Evolutionary conservation across 2,797 vertebrate genomes (phyloP), one percentile per base, ranked within the genome.

Genomic region (Lepidocolaptes lacrymiger): DNA sequence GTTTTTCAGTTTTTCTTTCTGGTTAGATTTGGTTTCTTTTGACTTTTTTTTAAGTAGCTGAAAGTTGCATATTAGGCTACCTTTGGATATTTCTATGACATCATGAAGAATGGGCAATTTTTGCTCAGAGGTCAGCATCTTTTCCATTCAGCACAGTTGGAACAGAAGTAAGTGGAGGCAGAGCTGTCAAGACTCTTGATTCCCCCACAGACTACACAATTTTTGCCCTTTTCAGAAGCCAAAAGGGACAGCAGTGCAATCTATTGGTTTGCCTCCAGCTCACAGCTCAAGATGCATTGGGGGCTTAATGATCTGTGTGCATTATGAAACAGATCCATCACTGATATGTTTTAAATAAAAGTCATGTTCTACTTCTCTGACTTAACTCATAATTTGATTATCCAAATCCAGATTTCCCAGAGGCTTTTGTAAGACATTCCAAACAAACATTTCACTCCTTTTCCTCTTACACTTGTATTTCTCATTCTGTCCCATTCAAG

Each of bases 291-390:
- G 72, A 95, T 58, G 41, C 18, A 27, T 58, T 44, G 43, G 27
- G 41, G 9, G 43, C 71, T 91, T 93, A 76, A 61, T 61, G 63
- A 90, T 56, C 87, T 72, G 24, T 83, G 63, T 67, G 87, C 17
- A 43, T 83, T 93, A 83, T 34, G n/a, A 54, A 95, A 89, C n/a
- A 83, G 62, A 28, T 89, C 92, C 6, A 3, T 66, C 54, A 68
- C 23, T 81, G 54, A 88, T 84, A 56, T 55, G 36, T 85, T 96
- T 94, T 80, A 92, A 85, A 91, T 88, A 85, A 96, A 93, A 96
- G n/a, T 55, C 51, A 51, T 78, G 48, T 84, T 93, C 58, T 68
- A 28, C n/a, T 92, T 95, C 51, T 46, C 64, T 89, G 37, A 77
- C 27, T 85, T 54, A 87, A 82, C 32, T 87, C 56, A 54, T 80